These are phyloP conservation scores for Tetramorium parvispinum DNA, from an alignment of 1,140 invertebrate species.

Conservation along the genomic window DNA sequence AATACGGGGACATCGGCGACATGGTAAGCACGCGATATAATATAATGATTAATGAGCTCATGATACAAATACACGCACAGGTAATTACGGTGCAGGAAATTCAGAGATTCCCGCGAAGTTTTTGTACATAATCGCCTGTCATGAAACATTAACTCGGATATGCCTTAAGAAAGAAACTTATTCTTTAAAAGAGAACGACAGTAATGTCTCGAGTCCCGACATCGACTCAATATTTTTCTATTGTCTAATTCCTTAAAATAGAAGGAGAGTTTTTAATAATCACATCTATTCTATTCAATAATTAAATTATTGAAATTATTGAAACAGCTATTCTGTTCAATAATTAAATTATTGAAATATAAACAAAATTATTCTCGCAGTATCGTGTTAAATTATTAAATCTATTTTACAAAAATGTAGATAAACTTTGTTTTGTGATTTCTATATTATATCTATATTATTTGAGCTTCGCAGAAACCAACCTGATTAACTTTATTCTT, in stretches of 20 bases:
- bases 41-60: slow-evolving; percentile 65
- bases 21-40: slow-evolving; percentile 71
- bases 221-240: not conserved
- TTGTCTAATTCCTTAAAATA: not conserved
- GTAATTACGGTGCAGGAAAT: slow-evolving; percentile 1
- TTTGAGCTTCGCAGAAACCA: not conserved
- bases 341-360: not conserved
- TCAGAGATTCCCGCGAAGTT: not conserved
- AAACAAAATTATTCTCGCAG: not conserved
- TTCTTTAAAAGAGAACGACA: not conserved
- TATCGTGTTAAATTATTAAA: not conserved
- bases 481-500: not conserved
- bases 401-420: not conserved
- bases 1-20: slow-evolving; percentile 70
- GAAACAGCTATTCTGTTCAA: not conserved
- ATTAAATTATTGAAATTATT: not conserved
- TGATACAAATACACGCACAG: slow-evolving; percentile 33
- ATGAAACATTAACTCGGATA: not conserved
- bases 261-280: not conserved
- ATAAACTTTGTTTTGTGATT: not conserved
- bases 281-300: not conserved
- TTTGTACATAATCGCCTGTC: slow-evolving; percentile 14
- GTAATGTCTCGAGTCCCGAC: not conserved
- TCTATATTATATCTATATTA: not conserved
- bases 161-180: not conserved